A percentile compares a stretch with the other conserved stretches of the same genome.
These are phyloP conservation scores for Pantelozetes paolii DNA, from an alignment of 2,888 invertebrate species.

Conservation along the genomic window DNA sequence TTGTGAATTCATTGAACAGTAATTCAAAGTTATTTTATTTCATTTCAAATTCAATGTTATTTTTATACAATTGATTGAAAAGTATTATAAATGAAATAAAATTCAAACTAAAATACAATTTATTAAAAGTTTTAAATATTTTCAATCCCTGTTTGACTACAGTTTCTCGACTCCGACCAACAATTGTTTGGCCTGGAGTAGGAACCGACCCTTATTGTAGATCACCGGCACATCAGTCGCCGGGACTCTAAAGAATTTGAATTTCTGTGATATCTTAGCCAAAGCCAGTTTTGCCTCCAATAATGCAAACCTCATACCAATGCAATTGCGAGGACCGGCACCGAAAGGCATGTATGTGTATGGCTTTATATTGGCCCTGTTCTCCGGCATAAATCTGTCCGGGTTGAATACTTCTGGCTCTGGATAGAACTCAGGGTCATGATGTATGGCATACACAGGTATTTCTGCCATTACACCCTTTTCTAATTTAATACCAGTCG, in stretches of 20 bases:
- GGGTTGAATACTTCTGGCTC: constrained; percentile 28
- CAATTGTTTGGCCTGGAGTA: background rate
- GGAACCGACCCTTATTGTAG: background rate
- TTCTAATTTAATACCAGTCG: constrained; percentile 2
- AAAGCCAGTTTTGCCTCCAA: constrained; percentile 17
- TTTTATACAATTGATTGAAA: no score
- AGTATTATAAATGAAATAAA: no score
- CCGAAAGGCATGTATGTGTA: constrained; percentile 46
- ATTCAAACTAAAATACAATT: no score
- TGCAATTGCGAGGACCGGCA: constrained; percentile 47
- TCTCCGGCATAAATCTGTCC: constrained; percentile 32
- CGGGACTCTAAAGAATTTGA: background rate
- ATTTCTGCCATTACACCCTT: constrained; percentile 13
- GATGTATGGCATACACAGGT: constrained; percentile 34
- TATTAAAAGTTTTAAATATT: no score
- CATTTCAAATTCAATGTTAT: no score
- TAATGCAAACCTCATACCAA: constrained; percentile 40
- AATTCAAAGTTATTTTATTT: no score
- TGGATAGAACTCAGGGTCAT: constrained; percentile 25
- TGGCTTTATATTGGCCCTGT: background rate
- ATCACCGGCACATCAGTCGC: background rate
- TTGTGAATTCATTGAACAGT: no score
- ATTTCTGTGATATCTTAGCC: background rate
- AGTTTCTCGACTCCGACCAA: background rate
- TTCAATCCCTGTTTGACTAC: background rate